phyloP scores from a whole-genome alignment of 2,113 vertebrate genomes.

The Myotis davidii region DNA sequence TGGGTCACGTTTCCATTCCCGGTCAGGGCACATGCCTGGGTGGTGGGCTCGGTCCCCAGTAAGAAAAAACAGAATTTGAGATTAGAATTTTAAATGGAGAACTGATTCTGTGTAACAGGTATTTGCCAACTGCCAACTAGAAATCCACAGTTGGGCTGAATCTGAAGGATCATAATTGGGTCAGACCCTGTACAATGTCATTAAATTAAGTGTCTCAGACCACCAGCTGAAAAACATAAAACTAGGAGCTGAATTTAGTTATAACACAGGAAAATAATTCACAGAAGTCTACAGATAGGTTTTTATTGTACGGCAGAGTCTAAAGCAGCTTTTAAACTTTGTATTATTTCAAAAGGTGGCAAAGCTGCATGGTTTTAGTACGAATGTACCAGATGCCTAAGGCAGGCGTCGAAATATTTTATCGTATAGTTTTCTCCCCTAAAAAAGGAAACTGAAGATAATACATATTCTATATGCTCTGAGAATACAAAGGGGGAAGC shows the following conservation, averaged over 20 bases:
- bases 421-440: neutral
- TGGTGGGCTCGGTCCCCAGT: no score
- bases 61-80: neutral
- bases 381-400: neutral
- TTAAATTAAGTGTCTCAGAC: neutral
- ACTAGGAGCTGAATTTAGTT: conserved; percentile 10
- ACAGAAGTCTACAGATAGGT: neutral
- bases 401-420: neutral
- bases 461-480: neutral
- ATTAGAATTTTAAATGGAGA: conserved; percentile 45
- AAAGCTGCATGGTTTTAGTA: neutral
- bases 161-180: conserved; percentile 3
- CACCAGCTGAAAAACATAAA: conserved; percentile 47
- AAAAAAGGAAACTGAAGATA: neutral
- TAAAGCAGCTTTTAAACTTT: conserved; percentile 22
- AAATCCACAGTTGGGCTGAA: neutral
- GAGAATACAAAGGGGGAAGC: neutral
- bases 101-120: conserved; percentile 15
- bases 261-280: neutral
- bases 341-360: neutral
- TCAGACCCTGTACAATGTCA: neutral
- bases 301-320: conserved; percentile 13
- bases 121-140: neutral
- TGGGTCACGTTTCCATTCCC: no score
- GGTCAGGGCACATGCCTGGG: no score